phyloP scores from a whole-genome alignment of 2,888 invertebrate species.

The Eueremaeus valkanovi region DNA sequence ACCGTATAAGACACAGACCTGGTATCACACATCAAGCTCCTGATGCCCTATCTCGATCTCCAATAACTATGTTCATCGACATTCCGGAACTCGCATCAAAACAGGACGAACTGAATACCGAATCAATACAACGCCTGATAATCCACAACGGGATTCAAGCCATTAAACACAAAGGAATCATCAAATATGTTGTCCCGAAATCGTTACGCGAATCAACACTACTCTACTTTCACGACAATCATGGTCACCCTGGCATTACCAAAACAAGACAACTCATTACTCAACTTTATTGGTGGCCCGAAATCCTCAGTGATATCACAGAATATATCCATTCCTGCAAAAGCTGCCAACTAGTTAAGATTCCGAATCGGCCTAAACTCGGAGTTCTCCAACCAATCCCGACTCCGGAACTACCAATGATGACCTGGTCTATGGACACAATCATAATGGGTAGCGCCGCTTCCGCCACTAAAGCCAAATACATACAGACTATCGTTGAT shows the following conservation, averaged over 20 bases:
- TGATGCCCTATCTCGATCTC: not conserved
- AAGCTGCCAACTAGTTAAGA: constrained; percentile 1
- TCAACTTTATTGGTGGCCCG: not conserved
- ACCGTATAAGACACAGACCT: not conserved
- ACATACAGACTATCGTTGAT: constrained; percentile 32
- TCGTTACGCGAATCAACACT: not conserved
- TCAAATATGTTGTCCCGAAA: not conserved
- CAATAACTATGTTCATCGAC: not conserved
- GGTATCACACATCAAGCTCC: not conserved
- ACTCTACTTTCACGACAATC: not conserved
- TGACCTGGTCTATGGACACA: not conserved
- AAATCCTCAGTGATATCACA: not conserved
- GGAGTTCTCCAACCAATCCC: constrained; percentile 5
- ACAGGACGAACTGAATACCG: not conserved
- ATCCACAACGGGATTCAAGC: not conserved
- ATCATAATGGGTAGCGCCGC: constrained; percentile 26
- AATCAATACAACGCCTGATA: not conserved
- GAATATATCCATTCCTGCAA: not conserved
- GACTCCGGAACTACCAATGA: not conserved
- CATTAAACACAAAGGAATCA: not conserved
- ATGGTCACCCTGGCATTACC: not conserved
- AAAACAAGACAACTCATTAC: not conserved
- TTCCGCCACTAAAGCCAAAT: not conserved
- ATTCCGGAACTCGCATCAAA: not conserved
- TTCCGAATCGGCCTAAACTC: not conserved